Percentiles rank a stretch among this genome's conserved stretches.
Evolutionary conservation across 2,888 invertebrate genomes (phyloP).

Genomic region (Agonum fuliginosum): DNA sequence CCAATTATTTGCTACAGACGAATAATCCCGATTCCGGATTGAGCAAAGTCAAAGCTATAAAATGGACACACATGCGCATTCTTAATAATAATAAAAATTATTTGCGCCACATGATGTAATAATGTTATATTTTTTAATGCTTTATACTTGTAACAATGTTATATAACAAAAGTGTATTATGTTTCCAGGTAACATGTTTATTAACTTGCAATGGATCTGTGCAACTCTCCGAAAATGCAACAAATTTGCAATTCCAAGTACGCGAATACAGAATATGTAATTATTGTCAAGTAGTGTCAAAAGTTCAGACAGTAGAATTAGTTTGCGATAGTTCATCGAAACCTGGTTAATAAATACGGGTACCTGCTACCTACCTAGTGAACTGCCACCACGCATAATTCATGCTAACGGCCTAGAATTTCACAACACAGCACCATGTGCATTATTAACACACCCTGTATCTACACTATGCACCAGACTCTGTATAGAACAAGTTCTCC

Average conservation of each 20-base stretch:
- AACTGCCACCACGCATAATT: slow-evolving; percentile 11
- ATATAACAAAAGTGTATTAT: no score
- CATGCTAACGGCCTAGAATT: slow-evolving; percentile 29
- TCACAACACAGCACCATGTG: neutral
- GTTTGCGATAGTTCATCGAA: slow-evolving; percentile 35
- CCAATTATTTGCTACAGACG: no score
- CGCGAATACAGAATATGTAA: slow-evolving; percentile 3
- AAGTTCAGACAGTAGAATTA: slow-evolving; percentile 27
- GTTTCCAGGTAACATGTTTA: no score
- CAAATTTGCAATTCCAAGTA: slow-evolving; percentile 18
- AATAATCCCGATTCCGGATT: no score
- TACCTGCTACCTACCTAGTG: no score
- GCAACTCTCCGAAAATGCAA: neutral
- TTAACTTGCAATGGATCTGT: no score
- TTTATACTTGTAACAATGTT: no score
- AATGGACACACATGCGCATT: no score
- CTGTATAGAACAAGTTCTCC: neutral
- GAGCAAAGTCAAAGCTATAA: no score
- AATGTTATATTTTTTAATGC: no score
- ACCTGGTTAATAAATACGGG: slow-evolving; percentile 36
- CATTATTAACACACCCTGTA: slow-evolving; percentile 35
- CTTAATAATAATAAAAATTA: no score
- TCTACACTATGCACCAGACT: slow-evolving; percentile 29
- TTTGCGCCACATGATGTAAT: no score
- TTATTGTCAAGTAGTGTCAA: slow-evolving; percentile 24